A percentile compares a stretch with the other conserved stretches of the same genome.
phyloP scores from a whole-genome alignment of 2,113 vertebrate genomes.

The Hypomesus transpacificus region DNA sequence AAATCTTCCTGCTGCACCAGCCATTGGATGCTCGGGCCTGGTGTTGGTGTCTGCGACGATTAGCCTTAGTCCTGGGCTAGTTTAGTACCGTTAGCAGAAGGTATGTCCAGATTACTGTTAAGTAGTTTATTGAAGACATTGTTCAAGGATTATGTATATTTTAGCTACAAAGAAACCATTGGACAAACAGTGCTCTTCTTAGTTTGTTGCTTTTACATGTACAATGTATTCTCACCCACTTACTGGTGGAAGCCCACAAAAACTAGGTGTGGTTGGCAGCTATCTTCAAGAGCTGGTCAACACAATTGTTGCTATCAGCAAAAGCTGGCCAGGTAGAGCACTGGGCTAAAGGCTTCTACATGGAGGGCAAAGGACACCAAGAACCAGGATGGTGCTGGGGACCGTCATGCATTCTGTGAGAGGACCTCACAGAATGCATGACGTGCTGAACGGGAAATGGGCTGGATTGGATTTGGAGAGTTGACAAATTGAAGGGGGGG shows the following conservation, averaged over 20 bases:
- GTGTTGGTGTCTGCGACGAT: neutral
- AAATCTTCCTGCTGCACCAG: neutral
- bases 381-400: neutral
- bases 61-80: neutral
- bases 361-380: neutral
- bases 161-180: neutral
- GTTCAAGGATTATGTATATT: neutral
- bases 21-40: neutral
- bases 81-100: conserved; percentile 5
- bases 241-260: too few relatives aligned
- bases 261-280: too few relatives aligned
- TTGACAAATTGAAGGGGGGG: conserved; percentile 55
- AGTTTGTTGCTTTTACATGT: neutral
- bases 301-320: neutral
- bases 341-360: neutral
- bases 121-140: conserved; percentile 1
- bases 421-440: neutral
- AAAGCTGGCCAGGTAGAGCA: neutral
- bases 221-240: too few relatives aligned
- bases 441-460: conserved; percentile 49
- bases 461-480: conserved; percentile 61
- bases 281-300: too few relatives aligned
- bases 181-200: neutral
- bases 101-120: neutral
- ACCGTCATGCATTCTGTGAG: neutral